Base-by-base conservation (phyloP, 37 sponge, comb jelly and placozoan genomes). In the Ianthella basta region DNA sequence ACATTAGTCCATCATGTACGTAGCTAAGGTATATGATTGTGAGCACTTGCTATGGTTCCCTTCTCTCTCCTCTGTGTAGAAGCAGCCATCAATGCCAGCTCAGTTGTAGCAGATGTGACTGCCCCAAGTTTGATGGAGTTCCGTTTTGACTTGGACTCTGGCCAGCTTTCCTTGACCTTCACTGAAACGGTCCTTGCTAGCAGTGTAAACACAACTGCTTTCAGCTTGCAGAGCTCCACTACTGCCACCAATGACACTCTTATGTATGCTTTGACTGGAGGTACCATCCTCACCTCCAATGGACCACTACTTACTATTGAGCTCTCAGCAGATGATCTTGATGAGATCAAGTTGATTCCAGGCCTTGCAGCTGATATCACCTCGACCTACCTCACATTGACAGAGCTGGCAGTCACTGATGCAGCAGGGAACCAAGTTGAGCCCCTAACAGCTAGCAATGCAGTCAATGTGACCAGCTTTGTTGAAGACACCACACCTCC, bases 341-440 rank as follows among this genome's bases (percentile, higher is more conserved):
- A 94, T 72, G 83, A 87, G 53, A 88, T 96, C 74, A 96, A 96
- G 59, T 85, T 89, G 29, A 33, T 85, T 20, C 66, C 44, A 14
- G 81, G 86, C 56, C 80, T 96, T 20, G 94, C 88, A 4, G 91
- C 83, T 10, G 37, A 15, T 23, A 30, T 25, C 5, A 86, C 84
- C 50, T 81, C 91, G 69, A 96, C 97, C 24, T 96, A 80, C 78
- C 68, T 96, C 16, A 60, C 81, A 41, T 56, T 94, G 30, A 73
- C 39, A 27, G 86, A 80, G 27, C 80, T 72, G 6, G 68, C 90
- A 10, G 59, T 96, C 41, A 39, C 82, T 18, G 97, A 96, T 73
- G 89, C 84, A 23, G 84, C 73, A 87, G 89, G 55, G 15, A 94
- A 94, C 61, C 86, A 87, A 67, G 82, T 91, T 53, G 61, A 83